phyloP scores from a whole-genome alignment of 2,797 vertebrate genomes.

The Acanthopagrus latus region DNA sequence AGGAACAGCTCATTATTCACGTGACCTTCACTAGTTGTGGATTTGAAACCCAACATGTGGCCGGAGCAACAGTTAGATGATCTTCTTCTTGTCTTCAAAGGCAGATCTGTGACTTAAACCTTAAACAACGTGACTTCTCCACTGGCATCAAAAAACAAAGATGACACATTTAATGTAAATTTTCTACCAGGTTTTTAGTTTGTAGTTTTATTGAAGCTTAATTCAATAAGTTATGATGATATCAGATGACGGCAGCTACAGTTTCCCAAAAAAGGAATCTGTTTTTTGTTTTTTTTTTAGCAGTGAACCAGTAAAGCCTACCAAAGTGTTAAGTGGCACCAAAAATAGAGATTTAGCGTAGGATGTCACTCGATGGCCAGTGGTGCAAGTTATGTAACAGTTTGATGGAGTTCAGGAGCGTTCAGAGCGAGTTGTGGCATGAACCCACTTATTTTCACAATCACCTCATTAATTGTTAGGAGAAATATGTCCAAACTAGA shows the following conservation, averaged over 20 bases:
- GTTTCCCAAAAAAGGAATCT: background rate
- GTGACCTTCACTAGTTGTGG: background rate
- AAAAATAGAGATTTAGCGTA: constrained; percentile 22
- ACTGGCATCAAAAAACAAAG: background rate
- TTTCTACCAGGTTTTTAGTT: background rate
- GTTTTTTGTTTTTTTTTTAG: background rate
- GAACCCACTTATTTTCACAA: background rate
- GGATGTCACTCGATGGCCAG: constrained; percentile 36
- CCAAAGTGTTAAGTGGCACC: constrained; percentile 10
- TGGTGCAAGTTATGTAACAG: constrained; percentile 41
- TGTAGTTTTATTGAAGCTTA: background rate
- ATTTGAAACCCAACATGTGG: background rate
- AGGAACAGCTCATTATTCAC: constrained; percentile 27
- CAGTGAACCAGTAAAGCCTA: background rate
- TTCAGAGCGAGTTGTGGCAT: constrained; percentile 3
- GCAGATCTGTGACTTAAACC: background rate
- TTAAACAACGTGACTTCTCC: background rate
- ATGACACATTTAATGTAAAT: background rate
- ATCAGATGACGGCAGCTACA: background rate
- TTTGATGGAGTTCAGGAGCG: constrained; percentile 19
- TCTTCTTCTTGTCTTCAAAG: background rate
- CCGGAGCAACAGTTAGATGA: background rate
- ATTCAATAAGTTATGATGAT: background rate
- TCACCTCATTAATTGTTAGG: background rate
- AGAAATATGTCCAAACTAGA: too few species aligned